These are phyloP conservation scores for Clunio marinus DNA, from an alignment of 2,888 invertebrate genomes.

Conservation along the genomic window DNA sequence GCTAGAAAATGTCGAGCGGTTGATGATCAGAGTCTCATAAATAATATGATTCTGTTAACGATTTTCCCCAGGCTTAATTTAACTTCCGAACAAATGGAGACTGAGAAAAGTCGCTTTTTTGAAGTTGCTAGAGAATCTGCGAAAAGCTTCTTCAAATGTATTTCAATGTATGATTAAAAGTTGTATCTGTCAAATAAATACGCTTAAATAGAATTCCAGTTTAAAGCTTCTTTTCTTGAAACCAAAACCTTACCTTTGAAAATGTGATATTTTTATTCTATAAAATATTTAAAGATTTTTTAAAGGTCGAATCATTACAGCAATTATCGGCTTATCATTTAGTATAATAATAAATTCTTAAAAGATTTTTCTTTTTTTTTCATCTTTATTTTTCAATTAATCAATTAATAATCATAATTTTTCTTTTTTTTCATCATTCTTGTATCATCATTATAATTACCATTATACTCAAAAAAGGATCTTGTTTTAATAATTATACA, in stretches of 20 bases:
- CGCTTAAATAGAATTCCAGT: no score
- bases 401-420: conserved; percentile 4
- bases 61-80: not conserved
- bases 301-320: not conserved
- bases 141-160: not conserved
- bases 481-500: not conserved
- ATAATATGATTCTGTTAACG: not conserved
- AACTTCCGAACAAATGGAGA: not conserved
- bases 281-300: no score
- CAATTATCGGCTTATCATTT: no score
- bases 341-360: no score
- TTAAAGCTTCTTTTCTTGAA: no score
- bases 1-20: not conserved
- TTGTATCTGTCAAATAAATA: not conserved
- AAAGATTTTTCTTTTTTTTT: conserved; percentile 8
- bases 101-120: not conserved
- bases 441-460: not conserved
- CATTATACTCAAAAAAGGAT: conserved; percentile 23
- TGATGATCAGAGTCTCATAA: not conserved
- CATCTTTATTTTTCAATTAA: conserved; percentile 14
- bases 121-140: not conserved
- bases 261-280: no score
- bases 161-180: not conserved
- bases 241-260: no score
- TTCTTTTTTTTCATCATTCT: not conserved